A percentile compares a stretch with the other conserved stretches of the same genome.
These are phyloP conservation scores for Mustela erminea DNA, from an alignment of 2,797 vertebrate genomes.

Conservation along the genomic window DNA sequence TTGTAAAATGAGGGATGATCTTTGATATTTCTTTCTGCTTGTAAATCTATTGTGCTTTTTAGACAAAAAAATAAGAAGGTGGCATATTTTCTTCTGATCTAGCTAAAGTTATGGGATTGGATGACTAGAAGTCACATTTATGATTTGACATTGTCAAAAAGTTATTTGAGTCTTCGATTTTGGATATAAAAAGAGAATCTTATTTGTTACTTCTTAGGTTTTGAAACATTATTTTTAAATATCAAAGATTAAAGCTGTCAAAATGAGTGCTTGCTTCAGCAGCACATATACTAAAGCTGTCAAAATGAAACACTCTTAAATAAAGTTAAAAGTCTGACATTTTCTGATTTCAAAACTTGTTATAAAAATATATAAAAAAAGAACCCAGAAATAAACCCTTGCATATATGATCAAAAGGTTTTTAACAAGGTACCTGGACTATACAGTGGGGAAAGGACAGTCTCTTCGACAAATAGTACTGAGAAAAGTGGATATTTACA, in stretches of 20 bases:
- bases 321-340: not conserved
- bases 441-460: not conserved
- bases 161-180: slow-evolving; percentile 16
- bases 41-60: not conserved
- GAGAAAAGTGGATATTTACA: not conserved
- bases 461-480: not conserved
- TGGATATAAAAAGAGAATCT: not conserved
- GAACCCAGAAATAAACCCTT: not conserved
- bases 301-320: not conserved
- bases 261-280: not conserved
- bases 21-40: slow-evolving; percentile 57
- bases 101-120: not conserved
- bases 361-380: not conserved
- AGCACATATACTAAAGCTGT: not conserved
- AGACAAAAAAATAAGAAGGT: not conserved
- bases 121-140: not conserved
- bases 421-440: not conserved
- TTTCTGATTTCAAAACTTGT: slow-evolving; percentile 7
- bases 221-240: slow-evolving; percentile 53
- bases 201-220: slow-evolving; percentile 51
- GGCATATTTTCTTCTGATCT: not conserved
- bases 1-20: not conserved
- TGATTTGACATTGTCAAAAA: slow-evolving; percentile 2
- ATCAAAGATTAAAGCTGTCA: slow-evolving; percentile 14
- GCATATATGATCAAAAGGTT: not conserved